Evolutionary conservation across 2,888 invertebrate species (phyloP).

Genomic region (Idaea dimidiata): DNA sequence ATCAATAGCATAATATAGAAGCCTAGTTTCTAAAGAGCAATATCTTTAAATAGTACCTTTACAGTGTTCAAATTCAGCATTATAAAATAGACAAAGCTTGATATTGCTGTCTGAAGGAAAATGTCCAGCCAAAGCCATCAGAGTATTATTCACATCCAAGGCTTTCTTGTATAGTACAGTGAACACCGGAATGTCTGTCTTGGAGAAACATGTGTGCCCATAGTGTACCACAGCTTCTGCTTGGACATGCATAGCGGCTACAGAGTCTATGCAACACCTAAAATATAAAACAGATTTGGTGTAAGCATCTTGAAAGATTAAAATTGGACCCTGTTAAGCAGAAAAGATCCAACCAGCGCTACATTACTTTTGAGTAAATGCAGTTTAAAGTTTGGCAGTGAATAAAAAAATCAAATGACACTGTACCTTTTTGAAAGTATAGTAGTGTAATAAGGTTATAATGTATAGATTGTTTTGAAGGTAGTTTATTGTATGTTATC

Average conservation of each 20-base stretch:
- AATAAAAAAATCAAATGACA: too few relatives aligned
- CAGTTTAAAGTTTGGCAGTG: too few relatives aligned
- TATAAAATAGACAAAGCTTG: conserved; percentile 83
- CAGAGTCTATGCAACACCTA: conserved; percentile 94
- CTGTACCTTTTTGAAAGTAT: too few relatives aligned
- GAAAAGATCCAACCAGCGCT: too few relatives aligned
- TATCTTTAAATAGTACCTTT: conserved; percentile 60
- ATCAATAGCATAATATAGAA: too few relatives aligned
- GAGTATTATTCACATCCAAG: conserved; percentile 71
- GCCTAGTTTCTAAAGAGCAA: too few relatives aligned
- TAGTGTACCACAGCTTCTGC: conserved; percentile 95
- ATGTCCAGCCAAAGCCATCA: conserved; percentile 36
- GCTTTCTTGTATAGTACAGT: conserved; percentile 84
- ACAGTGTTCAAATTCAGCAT: conserved; percentile 83
- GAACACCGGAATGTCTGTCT: conserved; percentile 87
- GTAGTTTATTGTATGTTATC: too few relatives aligned
- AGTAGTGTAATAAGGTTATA: too few relatives aligned
- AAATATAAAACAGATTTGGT: conserved; percentile 27
- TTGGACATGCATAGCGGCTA: conserved; percentile 93
- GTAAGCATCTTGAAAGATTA: not conserved
- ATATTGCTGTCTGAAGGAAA: conserved; percentile 48
- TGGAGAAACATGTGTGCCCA: conserved; percentile 93
- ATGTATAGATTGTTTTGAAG: too few relatives aligned
- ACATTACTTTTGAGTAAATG: too few relatives aligned
- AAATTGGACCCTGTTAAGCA: too few relatives aligned